Percentiles rank a stretch among this genome's conserved stretches.
Conservation (phyloP, 2,113 vertebrate species). For the Zosterops pallidus region DNA sequence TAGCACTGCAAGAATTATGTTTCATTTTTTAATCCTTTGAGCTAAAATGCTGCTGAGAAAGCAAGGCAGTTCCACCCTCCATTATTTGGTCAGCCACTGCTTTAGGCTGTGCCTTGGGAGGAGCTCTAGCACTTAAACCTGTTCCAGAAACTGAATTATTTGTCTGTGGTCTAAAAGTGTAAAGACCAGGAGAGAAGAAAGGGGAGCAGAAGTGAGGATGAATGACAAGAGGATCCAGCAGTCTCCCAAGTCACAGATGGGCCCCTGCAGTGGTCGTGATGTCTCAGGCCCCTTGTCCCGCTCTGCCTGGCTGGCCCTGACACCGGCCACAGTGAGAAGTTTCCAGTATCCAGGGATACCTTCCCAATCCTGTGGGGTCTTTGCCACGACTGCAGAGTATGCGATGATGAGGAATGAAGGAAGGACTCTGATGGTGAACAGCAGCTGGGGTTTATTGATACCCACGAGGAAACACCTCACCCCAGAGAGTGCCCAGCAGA, state of each 20-base stretch:
- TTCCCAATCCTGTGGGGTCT: too few species aligned
- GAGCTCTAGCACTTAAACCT: neutral
- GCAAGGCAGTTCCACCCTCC: neutral
- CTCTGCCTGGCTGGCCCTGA: too few species aligned
- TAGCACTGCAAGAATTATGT: neutral
- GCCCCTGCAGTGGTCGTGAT: neutral
- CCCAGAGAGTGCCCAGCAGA: too few species aligned
- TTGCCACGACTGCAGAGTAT: too few species aligned
- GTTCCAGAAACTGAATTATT: neutral
- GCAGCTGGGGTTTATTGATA: too few species aligned
- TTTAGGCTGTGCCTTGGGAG: neutral
- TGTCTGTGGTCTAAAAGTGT: neutral
- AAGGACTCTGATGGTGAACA: too few species aligned
- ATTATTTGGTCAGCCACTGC: neutral
- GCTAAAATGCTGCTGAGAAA: neutral
- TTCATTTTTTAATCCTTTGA: neutral
- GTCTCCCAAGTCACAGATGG: neutral
- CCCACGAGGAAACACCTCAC: too few species aligned
- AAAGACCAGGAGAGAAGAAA: neutral
- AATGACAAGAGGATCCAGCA: neutral
- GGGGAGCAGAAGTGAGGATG: neutral
- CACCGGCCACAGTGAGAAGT: too few species aligned
- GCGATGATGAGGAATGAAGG: too few species aligned
- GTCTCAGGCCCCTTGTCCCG: too few species aligned
- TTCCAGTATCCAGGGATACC: too few species aligned